Evolutionary conservation across 2,888 invertebrate species (phyloP), one percentile per base, ranked within the genome.

Genomic region (Maniola hyperantus): DNA sequence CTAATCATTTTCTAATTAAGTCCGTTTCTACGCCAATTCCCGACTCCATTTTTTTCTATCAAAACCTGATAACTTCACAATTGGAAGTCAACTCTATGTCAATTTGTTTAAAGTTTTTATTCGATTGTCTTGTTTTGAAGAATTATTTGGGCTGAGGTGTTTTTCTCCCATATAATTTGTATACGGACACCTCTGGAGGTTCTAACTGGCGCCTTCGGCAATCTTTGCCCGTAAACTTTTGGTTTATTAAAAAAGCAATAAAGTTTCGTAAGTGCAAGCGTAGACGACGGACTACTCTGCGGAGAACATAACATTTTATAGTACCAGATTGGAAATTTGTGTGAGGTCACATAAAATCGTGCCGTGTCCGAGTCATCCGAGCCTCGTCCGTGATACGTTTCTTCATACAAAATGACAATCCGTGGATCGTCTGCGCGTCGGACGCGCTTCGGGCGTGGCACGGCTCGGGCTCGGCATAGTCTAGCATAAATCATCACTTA

Each of bases 1-100:
- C 82, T 88, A 90, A 92, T 92, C 90, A 90, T 90, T 84, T 83
- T 79, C 83, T 87, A 91, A 92, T 91, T 91, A 91, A 87, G 84
- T 79, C 78, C 77, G 83, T 90, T 91, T 91, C 91, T 91, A 91
- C 91, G 91, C 92, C 89, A 91, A 91, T 91, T 87, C 84, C 75
- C 72, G 67, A 59, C 71, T 76, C 73, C 72, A 66, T 69, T 76
- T 77, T 74, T 73, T 72, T 65, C 10, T 55, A 36, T 62, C 34
- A 44, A n/a, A 57, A 18, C 53, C 71, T 73, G 72, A 74, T 71
- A 26, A 20, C 5, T 0, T 11, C 34, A 20, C 62, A 72, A 53
- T 53, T 59, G 71, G 81, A 78, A 74, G 74, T 42, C 60, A 59
- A 73, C 79, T 75, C 69, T 84, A 79, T 71, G 20, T 11, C 1